Evolutionary conservation across 2,113 vertebrate species (phyloP).

Genomic region (Phaethon lepturus): DNA sequence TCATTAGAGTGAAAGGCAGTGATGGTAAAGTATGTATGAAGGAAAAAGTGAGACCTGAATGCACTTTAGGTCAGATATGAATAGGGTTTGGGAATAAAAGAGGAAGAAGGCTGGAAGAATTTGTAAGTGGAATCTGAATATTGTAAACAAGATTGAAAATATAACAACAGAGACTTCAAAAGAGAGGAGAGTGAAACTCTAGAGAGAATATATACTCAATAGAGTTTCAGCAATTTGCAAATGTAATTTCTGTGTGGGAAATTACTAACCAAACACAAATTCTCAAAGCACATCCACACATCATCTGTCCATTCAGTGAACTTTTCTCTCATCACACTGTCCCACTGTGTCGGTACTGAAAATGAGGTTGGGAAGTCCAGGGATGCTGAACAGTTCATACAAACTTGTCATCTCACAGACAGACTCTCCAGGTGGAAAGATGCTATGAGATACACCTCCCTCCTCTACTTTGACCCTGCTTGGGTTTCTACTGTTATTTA

Average conservation of each 20-base stretch:
- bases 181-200: not conserved
- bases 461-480: not conserved
- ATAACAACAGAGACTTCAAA: not conserved
- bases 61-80: not conserved
- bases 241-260: not conserved
- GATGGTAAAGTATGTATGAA: not conserved
- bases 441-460: not conserved
- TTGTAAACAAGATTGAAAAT: not conserved
- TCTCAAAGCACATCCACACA: not conserved
- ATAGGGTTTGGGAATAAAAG: slow-evolving; percentile 17
- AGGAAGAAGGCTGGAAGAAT: not conserved
- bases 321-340: not conserved
- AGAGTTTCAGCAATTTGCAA: not conserved
- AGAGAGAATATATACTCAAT: not conserved
- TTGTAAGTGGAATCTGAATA: slow-evolving; percentile 6
- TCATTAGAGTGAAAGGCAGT: not conserved
- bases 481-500: not conserved
- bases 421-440: not conserved
- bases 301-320: not conserved
- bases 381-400: not conserved
- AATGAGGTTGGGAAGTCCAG: not conserved
- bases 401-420: not conserved
- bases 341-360: not conserved
- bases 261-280: not conserved
- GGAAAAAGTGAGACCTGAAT: not conserved